Evolutionary conservation across 2,113 vertebrate genomes (phyloP), one percentile per base, ranked within the genome.

Genomic region (Herpetotheres cachinnans): DNA sequence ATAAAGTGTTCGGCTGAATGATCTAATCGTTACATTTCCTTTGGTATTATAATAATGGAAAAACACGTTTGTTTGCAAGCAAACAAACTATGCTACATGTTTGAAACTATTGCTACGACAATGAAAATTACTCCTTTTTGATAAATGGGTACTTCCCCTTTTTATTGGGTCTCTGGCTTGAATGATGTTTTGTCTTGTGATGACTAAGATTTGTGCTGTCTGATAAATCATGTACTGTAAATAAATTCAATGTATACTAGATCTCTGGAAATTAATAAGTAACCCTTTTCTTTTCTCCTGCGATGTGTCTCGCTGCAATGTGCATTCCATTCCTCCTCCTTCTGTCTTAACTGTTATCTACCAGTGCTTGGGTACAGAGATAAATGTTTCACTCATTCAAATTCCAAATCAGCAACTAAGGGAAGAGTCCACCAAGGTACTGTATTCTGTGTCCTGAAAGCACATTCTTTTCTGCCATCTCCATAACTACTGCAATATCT

Each of bases 291-390:
- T 98, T 98, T 82, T 98, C 94, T 98, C 90, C 86, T 95, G 93
- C 96, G 90, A 91, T 95, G 91, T 98, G 95, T 97, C 96, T 98
- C 61, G 93, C 98, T 98, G 96, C 97, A 98, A 83, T 97, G 85
- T 97, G 87, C 97, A 97, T 98, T 98, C 98, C 97, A 97, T 98
- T 98, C 97, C 96, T 98, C 95, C 98, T 98, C 86, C 98, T 98
- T 97, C 97, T 97, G 97, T 97, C 97, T 98, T 98, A 97, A 98
- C 97, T 98, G 97, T 98, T 98, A 97, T 97, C 97, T 98, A 24
- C 98, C 98, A 99, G 99, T 99, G 97, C 98, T 99, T 98, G 99
- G 98, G 98, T 99, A 99, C 99, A 99, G 98, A 98, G 98, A 99
- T 99, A 99, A 99, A 98, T 99, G 99, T 97, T 99, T 99, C 98